These are phyloP conservation scores for Scylla paramamosain DNA, from an alignment of 1,140 invertebrate species.

Conservation along the genomic window DNA sequence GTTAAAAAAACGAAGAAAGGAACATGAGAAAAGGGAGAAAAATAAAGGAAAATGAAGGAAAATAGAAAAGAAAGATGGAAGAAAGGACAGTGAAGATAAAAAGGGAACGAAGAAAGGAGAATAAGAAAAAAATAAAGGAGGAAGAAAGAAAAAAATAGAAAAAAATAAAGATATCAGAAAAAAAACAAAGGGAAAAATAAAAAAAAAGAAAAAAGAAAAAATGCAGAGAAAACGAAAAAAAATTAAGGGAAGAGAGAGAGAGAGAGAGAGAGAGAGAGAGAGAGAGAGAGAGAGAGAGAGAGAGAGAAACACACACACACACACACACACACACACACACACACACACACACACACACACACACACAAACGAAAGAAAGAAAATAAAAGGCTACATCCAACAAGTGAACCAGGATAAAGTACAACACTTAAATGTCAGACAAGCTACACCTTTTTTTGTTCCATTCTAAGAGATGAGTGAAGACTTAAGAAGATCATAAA, in stretches of 20 bases:
- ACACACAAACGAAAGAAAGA: background rate
- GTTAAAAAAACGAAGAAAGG: background rate
- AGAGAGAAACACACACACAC: background rate
- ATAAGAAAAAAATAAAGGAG: background rate
- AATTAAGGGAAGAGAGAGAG: background rate
- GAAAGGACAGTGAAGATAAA: background rate
- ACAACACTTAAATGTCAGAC: too few species aligned
- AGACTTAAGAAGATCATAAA: too few species aligned
- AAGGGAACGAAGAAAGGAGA: too few species aligned
- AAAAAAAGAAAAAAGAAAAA: too few species aligned
- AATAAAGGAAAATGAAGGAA: background rate
- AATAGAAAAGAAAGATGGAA: too few species aligned
- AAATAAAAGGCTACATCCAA: background rate
- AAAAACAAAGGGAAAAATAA: background rate
- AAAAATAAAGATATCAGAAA: too few species aligned
- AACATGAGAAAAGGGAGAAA: background rate
- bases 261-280: background rate
- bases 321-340: too few species aligned
- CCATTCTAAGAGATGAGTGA: too few species aligned
- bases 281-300: background rate
- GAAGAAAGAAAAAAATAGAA: too few species aligned
- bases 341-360: too few species aligned
- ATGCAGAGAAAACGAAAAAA: background rate
- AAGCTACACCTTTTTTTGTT: too few species aligned
- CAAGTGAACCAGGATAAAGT: too few species aligned